phyloP scores from a whole-genome alignment of 2,113 vertebrate genomes.

The Urocolius indicus region DNA sequence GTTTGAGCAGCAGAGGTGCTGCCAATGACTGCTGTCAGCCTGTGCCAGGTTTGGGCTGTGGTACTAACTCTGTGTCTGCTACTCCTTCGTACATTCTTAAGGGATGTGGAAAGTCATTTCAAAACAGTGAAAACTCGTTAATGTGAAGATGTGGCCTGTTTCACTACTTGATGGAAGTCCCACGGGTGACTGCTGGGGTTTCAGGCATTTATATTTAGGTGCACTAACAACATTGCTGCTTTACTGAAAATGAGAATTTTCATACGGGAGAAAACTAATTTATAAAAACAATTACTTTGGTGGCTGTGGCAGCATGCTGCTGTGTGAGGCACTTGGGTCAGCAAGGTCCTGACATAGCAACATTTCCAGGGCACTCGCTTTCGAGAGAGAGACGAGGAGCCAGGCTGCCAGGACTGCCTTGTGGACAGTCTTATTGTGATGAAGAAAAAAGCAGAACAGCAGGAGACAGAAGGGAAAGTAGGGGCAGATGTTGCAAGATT shows the following conservation, averaged over 20 bases:
- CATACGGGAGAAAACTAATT: not conserved
- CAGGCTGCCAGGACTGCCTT: not conserved
- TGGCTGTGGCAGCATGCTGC: not conserved
- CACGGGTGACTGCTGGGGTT: not conserved
- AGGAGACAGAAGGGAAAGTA: not conserved
- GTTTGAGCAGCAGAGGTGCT: not conserved
- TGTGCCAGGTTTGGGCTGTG: not conserved
- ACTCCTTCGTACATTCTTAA: not conserved
- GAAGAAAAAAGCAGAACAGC: not conserved
- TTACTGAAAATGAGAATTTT: not conserved
- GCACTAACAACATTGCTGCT: not conserved
- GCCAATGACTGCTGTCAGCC: rapidly evolving
- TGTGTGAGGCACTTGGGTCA: not conserved
- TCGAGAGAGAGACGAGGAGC: not conserved
- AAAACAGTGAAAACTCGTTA: not conserved
- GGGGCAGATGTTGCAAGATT: conserved; percentile 26
- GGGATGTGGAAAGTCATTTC: not conserved
- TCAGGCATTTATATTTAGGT: not conserved
- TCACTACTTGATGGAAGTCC: not conserved
- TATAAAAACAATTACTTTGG: not conserved
- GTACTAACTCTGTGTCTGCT: not conserved
- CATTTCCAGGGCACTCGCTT: not conserved
- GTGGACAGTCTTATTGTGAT: not conserved
- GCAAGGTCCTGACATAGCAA: not conserved
- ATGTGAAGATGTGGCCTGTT: not conserved